Base-by-base conservation (phyloP, 1,140 invertebrate genomes). In the Colletes latitarsis region DNA sequence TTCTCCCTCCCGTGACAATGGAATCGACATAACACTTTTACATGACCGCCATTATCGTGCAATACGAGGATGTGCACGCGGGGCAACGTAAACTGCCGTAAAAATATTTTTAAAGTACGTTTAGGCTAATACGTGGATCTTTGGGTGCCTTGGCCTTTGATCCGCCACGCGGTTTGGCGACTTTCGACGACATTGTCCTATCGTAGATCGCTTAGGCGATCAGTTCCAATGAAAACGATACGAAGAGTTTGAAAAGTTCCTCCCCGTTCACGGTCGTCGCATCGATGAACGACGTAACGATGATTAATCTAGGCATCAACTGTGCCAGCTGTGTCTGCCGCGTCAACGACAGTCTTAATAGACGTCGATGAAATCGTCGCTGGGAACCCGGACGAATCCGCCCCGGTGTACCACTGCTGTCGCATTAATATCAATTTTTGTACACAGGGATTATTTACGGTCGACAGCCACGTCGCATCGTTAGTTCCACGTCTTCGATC, bases 391-490 rank as follows among this genome's bases (percentile, higher is more conserved):
- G 62, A 75, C 66, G 53, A 67, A 52, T 12, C 15, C 9, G 4
- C n/a, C 3, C 30, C n/a, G 9, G 5, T 6, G 21, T 10, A 39
- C 30, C 52, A 53, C 14, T 8, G 19, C 21, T 55, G 30, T 55
- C 46, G 39, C 30, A 67, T 75, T 75, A 75, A 75, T 75, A 75
- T 75, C 62, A 75, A 75, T 75, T 55, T 66, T n/a, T 67, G 17
- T 6, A 8, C 21, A 10, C n/a, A 6, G 21, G 21, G 1, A 62
- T 19, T 57, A n/a, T 15, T 43, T 17, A n/a, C 10, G 15, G 30
- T 12, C 15, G 60, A 46, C 19, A 62, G 49, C 21, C 3, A 12
- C 49, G n/a, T 41, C 39, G 17, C 52, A 14, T 64, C 46, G 64
- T 49, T 49, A 12, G 49, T 49, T 49, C 49, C 49, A 12, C 49